Evolutionary conservation across 2,797 vertebrate species (phyloP).

Genomic region (Tapirus indicus): DNA sequence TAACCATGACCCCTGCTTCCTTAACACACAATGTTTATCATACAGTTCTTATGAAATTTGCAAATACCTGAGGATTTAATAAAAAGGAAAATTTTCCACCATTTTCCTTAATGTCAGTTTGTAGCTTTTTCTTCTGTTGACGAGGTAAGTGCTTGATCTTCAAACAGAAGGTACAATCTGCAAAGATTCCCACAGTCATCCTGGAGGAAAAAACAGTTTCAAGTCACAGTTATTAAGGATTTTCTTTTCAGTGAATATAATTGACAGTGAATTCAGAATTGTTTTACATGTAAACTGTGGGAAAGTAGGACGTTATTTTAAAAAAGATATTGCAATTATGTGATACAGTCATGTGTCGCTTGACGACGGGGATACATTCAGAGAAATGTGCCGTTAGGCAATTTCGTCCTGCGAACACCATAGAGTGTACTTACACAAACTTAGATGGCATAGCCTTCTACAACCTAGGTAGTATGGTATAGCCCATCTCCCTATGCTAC

Average conservation of each 20-base stretch:
- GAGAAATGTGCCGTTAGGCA: too few species aligned
- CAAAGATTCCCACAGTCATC: conserved; percentile 89
- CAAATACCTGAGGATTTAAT: conserved; percentile 90
- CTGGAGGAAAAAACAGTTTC: conserved; percentile 74
- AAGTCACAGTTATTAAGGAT: not conserved
- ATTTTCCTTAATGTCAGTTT: conserved; percentile 87
- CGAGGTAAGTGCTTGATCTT: conserved; percentile 89
- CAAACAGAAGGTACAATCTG: conserved; percentile 88
- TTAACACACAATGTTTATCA: not conserved
- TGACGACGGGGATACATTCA: too few species aligned
- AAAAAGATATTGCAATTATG: not conserved
- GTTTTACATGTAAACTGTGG: not conserved
- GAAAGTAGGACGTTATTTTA: not conserved
- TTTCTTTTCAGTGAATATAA: not conserved
- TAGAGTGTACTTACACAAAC: too few species aligned
- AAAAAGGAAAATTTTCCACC: conserved; percentile 89
- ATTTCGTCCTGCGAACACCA: too few species aligned
- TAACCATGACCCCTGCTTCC: not conserved
- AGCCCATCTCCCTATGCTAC: too few species aligned
- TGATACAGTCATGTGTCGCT: not conserved
- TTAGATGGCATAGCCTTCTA: too few species aligned
- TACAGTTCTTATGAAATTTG: not conserved
- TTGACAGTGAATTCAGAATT: not conserved
- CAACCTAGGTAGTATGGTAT: too few species aligned
- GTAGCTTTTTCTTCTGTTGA: conserved; percentile 90